Percentiles rank a stretch among this genome's conserved stretches.
These are phyloP conservation scores for Chondrosia reniformis DNA, from an alignment of 37 sponge, comb jelly and placozoan genomes.

Conservation along the genomic window DNA sequence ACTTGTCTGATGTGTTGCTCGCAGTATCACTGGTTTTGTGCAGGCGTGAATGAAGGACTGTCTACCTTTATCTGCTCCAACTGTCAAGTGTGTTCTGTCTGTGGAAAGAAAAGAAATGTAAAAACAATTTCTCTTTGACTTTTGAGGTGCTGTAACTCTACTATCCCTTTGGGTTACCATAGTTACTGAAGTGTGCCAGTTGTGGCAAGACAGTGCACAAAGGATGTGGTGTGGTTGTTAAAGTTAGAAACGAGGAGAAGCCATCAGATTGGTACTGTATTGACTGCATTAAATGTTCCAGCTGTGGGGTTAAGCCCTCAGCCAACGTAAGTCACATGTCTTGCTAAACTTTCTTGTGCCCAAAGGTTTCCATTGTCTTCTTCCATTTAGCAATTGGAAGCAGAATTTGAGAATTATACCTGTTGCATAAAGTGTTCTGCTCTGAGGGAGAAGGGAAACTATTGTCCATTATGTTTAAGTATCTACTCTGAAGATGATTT, in stretches of 20 bases:
- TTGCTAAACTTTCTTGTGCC: not conserved
- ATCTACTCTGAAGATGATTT: conserved; percentile 14
- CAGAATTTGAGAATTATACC: not conserved
- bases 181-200: conserved; percentile 49
- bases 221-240: conserved; percentile 14
- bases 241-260: not conserved
- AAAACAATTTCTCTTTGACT: not conserved
- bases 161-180: not conserved
- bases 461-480: not conserved
- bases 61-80: conserved; percentile 36
- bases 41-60: not conserved
- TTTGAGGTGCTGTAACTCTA: not conserved
- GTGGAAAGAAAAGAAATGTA: conserved; percentile 49
- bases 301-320: conserved; percentile 58
- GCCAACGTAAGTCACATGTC: conserved; percentile 31
- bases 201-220: conserved; percentile 24
- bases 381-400: no score
- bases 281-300: conserved; percentile 60
- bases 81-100: conserved; percentile 52
- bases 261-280: conserved; percentile 22
- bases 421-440: not conserved
- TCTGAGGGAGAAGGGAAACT: conserved; percentile 14
- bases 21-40: conserved; percentile 62
- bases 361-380: no score
- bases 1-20: conserved; percentile 54